These are phyloP conservation scores for Micropoecilia bifurca DNA, from an alignment of 2,797 vertebrate genomes.

Conservation along the genomic window DNA sequence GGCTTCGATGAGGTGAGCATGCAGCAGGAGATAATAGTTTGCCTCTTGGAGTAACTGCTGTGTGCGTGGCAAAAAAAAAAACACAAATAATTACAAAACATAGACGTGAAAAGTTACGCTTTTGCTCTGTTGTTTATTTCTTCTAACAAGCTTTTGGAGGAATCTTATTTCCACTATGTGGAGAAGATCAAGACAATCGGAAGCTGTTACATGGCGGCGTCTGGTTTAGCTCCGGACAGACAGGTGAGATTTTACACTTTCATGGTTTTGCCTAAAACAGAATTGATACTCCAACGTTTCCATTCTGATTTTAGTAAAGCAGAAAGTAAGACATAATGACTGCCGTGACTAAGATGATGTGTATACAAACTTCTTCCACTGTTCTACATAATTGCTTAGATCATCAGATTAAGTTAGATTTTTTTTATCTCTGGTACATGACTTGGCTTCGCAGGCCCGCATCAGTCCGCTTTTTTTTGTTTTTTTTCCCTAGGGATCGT, in stretches of 20 bases:
- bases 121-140: conserved; percentile 6
- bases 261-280: conserved; percentile 2
- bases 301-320: background rate
- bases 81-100: background rate
- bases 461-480: background rate
- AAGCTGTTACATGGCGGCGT: conserved; percentile 85
- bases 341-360: background rate
- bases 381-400: background rate
- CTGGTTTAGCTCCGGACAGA: conserved; percentile 79
- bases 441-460: background rate
- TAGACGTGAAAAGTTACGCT: background rate
- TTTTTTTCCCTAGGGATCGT: conserved; percentile 33
- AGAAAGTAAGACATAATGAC: no score
- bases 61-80: background rate
- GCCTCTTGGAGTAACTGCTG: background rate
- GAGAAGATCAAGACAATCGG: conserved; percentile 87
- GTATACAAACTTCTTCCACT: background rate
- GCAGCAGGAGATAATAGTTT: background rate
- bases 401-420: background rate
- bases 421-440: conserved; percentile 2
- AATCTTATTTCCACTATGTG: conserved; percentile 81
- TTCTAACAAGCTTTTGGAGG: conserved; percentile 76
- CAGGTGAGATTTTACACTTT: conserved; percentile 52
- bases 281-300: background rate
- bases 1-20: conserved; percentile 80